phyloP scores from a whole-genome alignment of 2,797 vertebrate species.

The Brachyrhaphis roseni region DNA sequence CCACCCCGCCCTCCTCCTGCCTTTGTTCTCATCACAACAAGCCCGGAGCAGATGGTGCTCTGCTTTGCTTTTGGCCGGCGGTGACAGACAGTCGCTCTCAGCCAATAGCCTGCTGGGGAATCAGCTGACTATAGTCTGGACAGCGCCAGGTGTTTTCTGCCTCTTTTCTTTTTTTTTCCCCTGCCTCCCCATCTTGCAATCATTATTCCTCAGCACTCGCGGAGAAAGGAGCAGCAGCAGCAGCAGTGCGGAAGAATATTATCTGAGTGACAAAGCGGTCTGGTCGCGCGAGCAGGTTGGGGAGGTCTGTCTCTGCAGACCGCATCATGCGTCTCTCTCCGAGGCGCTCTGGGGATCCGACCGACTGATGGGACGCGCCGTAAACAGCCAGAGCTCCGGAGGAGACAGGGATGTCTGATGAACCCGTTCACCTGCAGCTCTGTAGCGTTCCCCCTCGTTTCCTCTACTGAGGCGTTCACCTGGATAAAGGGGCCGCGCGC shows the following conservation, averaged over 20 bases:
- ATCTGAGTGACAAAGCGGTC: slow-evolving; percentile 40
- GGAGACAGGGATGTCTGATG: slow-evolving; percentile 42
- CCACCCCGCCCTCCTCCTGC: slow-evolving; percentile 68
- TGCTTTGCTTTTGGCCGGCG: slow-evolving; percentile 70
- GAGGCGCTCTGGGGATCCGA: slow-evolving; percentile 44
- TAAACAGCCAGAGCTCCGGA: slow-evolving; percentile 37
- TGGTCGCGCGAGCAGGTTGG: slow-evolving; percentile 61
- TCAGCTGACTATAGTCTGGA: slow-evolving; percentile 81
- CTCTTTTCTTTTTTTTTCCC: slow-evolving; percentile 5
- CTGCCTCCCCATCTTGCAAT: slow-evolving; percentile 3
- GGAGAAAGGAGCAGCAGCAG: slow-evolving; percentile 45
- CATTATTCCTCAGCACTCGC: slow-evolving; percentile 43
- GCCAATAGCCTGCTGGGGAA: slow-evolving; percentile 78
- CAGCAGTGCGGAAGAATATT: slow-evolving; percentile 54
- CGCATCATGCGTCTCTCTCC: slow-evolving; percentile 64
- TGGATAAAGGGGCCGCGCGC: slow-evolving; percentile 60
- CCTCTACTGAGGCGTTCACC: slow-evolving; percentile 31
- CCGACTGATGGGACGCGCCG: slow-evolving; percentile 57
- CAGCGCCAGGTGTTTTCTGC: slow-evolving; percentile 80
- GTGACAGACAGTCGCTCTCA: slow-evolving; percentile 77
- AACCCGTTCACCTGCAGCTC: slow-evolving; percentile 17
- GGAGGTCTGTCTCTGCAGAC: slow-evolving; percentile 47
- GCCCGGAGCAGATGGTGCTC: slow-evolving; percentile 82
- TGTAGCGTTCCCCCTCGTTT: slow-evolving; percentile 9
- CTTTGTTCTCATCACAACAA: slow-evolving; percentile 85